Conservation (phyloP, 2,888 invertebrate genomes). For the Nipponacmea schrenckii region DNA sequence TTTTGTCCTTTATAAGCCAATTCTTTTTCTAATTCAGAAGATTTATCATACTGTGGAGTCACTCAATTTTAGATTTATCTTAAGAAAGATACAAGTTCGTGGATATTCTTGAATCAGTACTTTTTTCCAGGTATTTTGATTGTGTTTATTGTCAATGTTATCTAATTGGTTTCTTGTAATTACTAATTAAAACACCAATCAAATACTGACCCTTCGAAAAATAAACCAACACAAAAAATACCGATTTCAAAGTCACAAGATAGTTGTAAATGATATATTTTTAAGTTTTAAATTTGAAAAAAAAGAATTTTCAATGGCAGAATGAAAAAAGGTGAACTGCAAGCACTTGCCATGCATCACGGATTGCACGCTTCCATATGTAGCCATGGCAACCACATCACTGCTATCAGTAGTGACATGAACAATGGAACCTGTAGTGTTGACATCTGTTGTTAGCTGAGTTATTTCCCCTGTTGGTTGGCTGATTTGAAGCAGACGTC, state of each 20-base stretch:
- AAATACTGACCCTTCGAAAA: neutral
- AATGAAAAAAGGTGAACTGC: conserved; percentile 12
- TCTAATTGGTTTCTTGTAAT: too few species aligned
- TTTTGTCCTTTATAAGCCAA: too few species aligned
- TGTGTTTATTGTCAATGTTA: too few species aligned
- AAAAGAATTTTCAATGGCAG: neutral
- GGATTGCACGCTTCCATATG: conserved; percentile 67
- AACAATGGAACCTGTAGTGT: conserved; percentile 66
- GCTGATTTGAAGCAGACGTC: conserved; percentile 85
- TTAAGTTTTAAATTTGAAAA: too few species aligned
- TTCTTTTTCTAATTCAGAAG: neutral
- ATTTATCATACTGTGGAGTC: too few species aligned
- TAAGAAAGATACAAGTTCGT: too few species aligned
- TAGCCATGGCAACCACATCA: conserved; percentile 65
- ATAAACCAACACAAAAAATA: neutral
- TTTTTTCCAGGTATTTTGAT: too few species aligned
- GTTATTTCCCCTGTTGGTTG: conserved; percentile 94
- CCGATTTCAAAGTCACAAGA: conserved; percentile 9
- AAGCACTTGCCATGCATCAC: conserved; percentile 66
- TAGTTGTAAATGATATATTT: too few species aligned
- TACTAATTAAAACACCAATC: conserved; percentile 4
- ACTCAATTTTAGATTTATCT: too few species aligned
- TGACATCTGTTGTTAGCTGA: conserved; percentile 67
- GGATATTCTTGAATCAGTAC: too few species aligned
- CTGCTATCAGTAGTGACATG: conserved; percentile 65